These are phyloP conservation scores for Desoria tigrina DNA, from an alignment of 2,888 invertebrate genomes.

Conservation along the genomic window DNA sequence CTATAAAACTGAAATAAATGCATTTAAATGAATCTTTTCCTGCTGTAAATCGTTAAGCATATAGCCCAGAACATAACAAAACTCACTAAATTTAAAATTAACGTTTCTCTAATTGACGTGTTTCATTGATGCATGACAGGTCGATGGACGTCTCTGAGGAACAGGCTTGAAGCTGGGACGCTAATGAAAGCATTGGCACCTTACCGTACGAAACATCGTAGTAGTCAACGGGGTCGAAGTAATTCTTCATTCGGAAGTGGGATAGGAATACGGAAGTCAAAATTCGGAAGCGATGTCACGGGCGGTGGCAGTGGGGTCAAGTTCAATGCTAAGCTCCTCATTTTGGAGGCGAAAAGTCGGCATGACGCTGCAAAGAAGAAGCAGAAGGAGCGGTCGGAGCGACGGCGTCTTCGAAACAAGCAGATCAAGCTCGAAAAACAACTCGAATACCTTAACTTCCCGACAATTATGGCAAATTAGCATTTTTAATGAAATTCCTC, in stretches of 20 bases:
- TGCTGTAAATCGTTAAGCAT: too few species aligned
- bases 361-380: conserved; percentile 16
- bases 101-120: too few species aligned
- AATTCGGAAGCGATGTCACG: neutral
- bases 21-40: too few species aligned
- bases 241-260: too few species aligned
- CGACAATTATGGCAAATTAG: conserved; percentile 41
- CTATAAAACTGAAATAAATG: too few species aligned
- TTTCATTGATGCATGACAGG: too few species aligned
- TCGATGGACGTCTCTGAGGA: neutral
- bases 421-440: conserved; percentile 31
- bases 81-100: too few species aligned
- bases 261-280: too few species aligned
- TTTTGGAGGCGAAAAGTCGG: conserved; percentile 19
- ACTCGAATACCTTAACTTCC: conserved; percentile 37
- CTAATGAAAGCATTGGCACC: conserved; percentile 9
- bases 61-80: too few species aligned
- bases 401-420: conserved; percentile 32
- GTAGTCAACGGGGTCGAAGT: too few species aligned
- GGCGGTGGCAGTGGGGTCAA: neutral
- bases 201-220: neutral
- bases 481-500: too few species aligned
- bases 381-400: conserved; percentile 23
- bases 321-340: conserved; percentile 13
- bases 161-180: conserved; percentile 15